Base-by-base conservation (phyloP, 2,113 vertebrate genomes). In the Microcebus lehilahytsara region DNA sequence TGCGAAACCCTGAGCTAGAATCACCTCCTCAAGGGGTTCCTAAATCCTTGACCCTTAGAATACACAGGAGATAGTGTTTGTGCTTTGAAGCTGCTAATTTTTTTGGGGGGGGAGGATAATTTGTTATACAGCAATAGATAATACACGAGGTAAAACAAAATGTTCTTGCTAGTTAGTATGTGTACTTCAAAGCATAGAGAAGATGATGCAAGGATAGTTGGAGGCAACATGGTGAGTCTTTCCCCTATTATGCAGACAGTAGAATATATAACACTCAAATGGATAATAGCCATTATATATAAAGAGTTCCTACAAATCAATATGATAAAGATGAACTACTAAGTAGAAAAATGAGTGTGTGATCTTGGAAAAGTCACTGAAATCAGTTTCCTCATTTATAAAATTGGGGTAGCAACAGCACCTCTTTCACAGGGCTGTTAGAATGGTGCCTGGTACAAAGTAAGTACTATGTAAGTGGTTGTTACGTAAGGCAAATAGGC, bases 251-350 rank as follows among this genome's bases (percentile, higher is more conserved):
- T 37, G 0, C 10, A 85, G 9, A 81, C 11, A 81, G 25, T n/a
- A 49, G 74, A 89, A 77, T 49, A 49, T 9, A 56, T 64, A n/a
- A 58, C 56, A 58, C 20, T 20, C 56, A 58, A 58, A 58, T 58
- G 56, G 56, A 58, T 22, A 58, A 58, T 22, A 58, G 56, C 7
- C 5, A n/a, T 91, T 56, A 64, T 23, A 91, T 40, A 64, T 46
- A 95, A 96, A 97, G 25, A 94, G 37, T 71, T 69, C 2, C 23
- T 88, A 20, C 9, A 81, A 77, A 64, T 91, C 60, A 85, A 11
- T 72, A 75, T 49, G 58, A 75, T 58, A 30, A 93, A 67, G n/a
- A 74, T 75, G 3, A 71, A 34, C 34, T 51, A 66, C 37, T 14
- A 34, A 17, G 25, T 5, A 92, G 87, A 60, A 89, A 92, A 94